A percentile compares a stretch with the other conserved stretches of the same genome.
Evolutionary conservation across 2,888 invertebrate species (phyloP).

Genomic region (Amphipyra tragopoginis): DNA sequence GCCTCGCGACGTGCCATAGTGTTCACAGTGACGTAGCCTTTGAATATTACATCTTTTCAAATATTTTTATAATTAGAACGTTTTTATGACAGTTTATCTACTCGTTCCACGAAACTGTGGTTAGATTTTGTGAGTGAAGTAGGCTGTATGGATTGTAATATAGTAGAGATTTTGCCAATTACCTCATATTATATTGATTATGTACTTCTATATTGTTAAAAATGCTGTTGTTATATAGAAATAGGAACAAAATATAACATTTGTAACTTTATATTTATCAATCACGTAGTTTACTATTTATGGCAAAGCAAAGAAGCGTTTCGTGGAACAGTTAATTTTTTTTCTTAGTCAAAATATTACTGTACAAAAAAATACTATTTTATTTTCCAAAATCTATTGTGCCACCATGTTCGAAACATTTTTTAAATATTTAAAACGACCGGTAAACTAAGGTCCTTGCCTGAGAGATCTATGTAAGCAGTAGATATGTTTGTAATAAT

Average conservation of each 20-base stretch:
- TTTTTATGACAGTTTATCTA: slow-evolving; percentile 43
- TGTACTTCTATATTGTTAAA: slow-evolving; percentile 52
- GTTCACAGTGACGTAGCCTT: slow-evolving; percentile 54
- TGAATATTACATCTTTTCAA: slow-evolving; percentile 44
- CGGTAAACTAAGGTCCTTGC: slow-evolving; percentile 36
- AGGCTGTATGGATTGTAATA: slow-evolving; percentile 33
- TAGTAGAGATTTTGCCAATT: slow-evolving; percentile 57
- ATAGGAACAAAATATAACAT: slow-evolving; percentile 50
- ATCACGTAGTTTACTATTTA: slow-evolving; percentile 42
- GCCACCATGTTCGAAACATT: slow-evolving; percentile 49
- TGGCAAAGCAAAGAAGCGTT: slow-evolving; percentile 39
- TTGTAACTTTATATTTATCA: slow-evolving; percentile 48
- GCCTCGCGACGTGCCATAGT: slow-evolving; percentile 47
- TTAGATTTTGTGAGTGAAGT: slow-evolving; percentile 46
- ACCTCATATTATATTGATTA: slow-evolving; percentile 53
- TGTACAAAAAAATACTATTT: slow-evolving; percentile 20
- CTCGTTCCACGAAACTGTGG: slow-evolving; percentile 52
- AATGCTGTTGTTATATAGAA: slow-evolving; percentile 53
- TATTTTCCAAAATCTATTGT: slow-evolving; percentile 47
- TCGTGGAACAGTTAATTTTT: slow-evolving; percentile 50
- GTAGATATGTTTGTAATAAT: slow-evolving; percentile 31
- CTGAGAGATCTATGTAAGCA: slow-evolving; percentile 37
- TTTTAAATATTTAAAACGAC: slow-evolving; percentile 39
- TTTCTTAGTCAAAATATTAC: slow-evolving; percentile 27
- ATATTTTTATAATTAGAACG: slow-evolving; percentile 49